Conservation (phyloP, 1,140 invertebrate genomes). For the Cydia strobilella region DNA sequence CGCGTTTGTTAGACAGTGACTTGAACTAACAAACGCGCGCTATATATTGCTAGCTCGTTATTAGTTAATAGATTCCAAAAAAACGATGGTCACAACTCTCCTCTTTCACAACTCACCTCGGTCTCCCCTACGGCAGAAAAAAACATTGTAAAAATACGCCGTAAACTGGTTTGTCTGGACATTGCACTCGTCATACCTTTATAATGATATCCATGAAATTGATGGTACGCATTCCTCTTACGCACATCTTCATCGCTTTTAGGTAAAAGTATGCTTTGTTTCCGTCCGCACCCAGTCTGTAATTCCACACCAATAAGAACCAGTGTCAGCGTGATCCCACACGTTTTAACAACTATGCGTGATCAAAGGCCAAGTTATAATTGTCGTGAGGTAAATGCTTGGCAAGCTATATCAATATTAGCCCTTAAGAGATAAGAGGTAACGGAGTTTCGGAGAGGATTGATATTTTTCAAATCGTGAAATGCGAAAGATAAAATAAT, state of each 20-base stretch:
- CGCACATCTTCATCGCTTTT: constrained; percentile 6
- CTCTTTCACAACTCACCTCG: no score
- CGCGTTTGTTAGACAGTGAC: no score
- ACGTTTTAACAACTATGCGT: background rate
- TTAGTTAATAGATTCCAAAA: no score
- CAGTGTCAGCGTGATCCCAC: background rate
- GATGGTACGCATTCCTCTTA: background rate
- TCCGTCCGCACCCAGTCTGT: background rate
- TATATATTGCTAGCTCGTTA: no score
- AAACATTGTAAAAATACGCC: no score
- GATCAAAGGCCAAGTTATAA: background rate
- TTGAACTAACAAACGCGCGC: no score
- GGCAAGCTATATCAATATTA: background rate
- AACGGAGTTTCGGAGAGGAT: background rate
- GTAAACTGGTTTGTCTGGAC: no score
- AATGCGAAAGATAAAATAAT: background rate
- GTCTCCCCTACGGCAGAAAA: no score
- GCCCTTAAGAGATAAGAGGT: background rate
- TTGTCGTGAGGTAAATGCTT: background rate
- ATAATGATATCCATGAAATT: background rate
- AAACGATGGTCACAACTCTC: no score
- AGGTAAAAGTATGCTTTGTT: constrained; percentile 1
- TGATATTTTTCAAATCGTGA: constrained; percentile 9
- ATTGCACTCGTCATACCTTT: background rate
- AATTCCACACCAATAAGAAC: background rate